Evolutionary conservation across 2,888 invertebrate species (phyloP).

Genomic region (Agrochola circellaris): DNA sequence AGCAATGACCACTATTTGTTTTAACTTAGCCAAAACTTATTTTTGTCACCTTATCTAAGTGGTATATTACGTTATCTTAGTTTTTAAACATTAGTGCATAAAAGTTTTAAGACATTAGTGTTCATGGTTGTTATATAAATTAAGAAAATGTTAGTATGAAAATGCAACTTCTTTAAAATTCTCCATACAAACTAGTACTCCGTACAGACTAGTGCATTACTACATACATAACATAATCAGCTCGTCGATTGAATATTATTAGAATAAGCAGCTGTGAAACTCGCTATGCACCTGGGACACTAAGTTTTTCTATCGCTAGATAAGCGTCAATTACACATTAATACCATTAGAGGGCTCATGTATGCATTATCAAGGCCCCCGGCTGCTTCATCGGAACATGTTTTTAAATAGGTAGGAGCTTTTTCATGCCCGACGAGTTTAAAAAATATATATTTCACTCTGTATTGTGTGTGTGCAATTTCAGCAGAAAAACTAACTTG

Average conservation of each 20-base stretch:
- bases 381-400: slow-evolving; percentile 13
- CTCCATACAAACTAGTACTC: too few relatives aligned
- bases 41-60: too few relatives aligned
- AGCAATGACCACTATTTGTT: too few relatives aligned
- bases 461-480: not conserved
- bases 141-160: too few relatives aligned
- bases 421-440: not conserved
- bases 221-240: not conserved
- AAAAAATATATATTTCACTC: not conserved
- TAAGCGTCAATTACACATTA: slow-evolving; percentile 55
- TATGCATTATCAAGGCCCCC: slow-evolving; percentile 27
- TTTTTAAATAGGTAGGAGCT: slow-evolving; percentile 3
- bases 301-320: slow-evolving; percentile 58
- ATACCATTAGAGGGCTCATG: slow-evolving; percentile 37
- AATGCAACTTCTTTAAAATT: too few relatives aligned
- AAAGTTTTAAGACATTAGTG: too few relatives aligned
- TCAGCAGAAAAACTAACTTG: not conserved
- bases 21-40: too few relatives aligned
- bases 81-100: too few relatives aligned
- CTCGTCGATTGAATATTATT: slow-evolving; percentile 51
- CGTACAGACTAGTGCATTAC: not conserved
- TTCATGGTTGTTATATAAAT: too few relatives aligned
- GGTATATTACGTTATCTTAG: too few relatives aligned
- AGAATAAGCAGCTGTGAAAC: slow-evolving; percentile 47
- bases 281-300: slow-evolving; percentile 48